These are phyloP conservation scores for Reticulitermes lucifugus DNA, from an alignment of 2,888 invertebrate genomes.

Conservation along the genomic window DNA sequence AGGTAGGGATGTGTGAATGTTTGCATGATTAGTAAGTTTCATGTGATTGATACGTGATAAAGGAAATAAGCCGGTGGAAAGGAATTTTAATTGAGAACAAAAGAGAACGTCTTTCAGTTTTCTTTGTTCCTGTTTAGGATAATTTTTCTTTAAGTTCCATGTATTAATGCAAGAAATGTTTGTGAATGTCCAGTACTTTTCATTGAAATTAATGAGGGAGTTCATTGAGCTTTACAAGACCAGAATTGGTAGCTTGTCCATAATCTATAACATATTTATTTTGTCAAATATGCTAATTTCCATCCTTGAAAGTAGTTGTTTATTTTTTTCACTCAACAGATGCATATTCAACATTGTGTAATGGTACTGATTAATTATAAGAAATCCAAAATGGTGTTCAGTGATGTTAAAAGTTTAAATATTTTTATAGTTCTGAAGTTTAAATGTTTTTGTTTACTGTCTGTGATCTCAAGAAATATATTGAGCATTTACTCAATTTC, in stretches of 20 bases:
- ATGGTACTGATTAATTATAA: not conserved
- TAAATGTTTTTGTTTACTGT: not conserved
- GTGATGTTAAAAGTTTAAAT: not conserved
- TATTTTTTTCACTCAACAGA: not conserved
- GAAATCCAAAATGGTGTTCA: not conserved
- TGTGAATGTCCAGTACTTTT: no score
- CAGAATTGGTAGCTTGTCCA: not conserved
- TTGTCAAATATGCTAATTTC: not conserved
- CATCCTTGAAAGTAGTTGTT: not conserved
- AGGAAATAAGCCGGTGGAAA: not conserved
- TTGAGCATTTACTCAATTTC: not conserved
- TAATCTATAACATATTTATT: not conserved
- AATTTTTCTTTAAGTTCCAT: not conserved
- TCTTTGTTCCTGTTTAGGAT: not conserved
- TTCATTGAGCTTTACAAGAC: not conserved
- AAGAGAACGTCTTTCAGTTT: not conserved
- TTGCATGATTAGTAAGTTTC: slow-evolving; percentile 24
- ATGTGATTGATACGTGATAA: not conserved
- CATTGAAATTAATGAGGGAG: not conserved
- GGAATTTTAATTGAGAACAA: not conserved
- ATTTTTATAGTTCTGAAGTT: no score
- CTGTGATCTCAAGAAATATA: not conserved
- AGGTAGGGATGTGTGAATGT: slow-evolving; percentile 47
- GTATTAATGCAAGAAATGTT: no score
- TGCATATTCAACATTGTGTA: not conserved